Percentiles rank a stretch among this genome's conserved stretches.
phyloP scores from a whole-genome alignment of 2,797 vertebrate genomes.

The Rhabdomys pumilio region DNA sequence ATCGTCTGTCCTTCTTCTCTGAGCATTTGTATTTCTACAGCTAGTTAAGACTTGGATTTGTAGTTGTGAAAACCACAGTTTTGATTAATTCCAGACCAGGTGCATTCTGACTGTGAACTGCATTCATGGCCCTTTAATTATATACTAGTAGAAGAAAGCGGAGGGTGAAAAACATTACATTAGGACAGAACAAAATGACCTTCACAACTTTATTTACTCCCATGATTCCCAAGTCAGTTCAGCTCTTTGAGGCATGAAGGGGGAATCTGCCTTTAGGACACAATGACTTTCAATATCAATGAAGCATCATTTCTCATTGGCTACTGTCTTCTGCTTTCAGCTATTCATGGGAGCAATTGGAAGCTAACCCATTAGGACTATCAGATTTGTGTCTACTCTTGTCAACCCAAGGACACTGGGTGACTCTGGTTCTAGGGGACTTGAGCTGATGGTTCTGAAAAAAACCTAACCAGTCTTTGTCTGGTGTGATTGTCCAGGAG shows the following conservation, averaged over 20 bases:
- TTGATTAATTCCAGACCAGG: constrained; percentile 34
- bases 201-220: constrained; percentile 12
- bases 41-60: constrained; percentile 45
- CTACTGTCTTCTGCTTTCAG: constrained; percentile 60
- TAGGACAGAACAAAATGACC: background rate
- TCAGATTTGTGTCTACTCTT: background rate
- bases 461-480: background rate
- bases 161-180: background rate
- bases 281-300: background rate
- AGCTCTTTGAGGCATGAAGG: constrained; percentile 74
- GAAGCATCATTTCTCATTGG: constrained; percentile 22
- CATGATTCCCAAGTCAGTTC: background rate
- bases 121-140: background rate
- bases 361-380: background rate
- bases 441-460: background rate
- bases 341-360: background rate
- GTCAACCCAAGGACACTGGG: constrained; percentile 18
- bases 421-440: background rate
- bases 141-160: background rate
- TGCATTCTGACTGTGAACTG: background rate
- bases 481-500: constrained; percentile 10
- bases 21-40: background rate
- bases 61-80: constrained; percentile 49
- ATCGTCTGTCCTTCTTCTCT: background rate
- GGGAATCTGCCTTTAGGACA: constrained; percentile 72